These are phyloP conservation scores for Pachyrhynchus sulphureomaculatus DNA, from an alignment of 1,140 invertebrate species.

Conservation along the genomic window DNA sequence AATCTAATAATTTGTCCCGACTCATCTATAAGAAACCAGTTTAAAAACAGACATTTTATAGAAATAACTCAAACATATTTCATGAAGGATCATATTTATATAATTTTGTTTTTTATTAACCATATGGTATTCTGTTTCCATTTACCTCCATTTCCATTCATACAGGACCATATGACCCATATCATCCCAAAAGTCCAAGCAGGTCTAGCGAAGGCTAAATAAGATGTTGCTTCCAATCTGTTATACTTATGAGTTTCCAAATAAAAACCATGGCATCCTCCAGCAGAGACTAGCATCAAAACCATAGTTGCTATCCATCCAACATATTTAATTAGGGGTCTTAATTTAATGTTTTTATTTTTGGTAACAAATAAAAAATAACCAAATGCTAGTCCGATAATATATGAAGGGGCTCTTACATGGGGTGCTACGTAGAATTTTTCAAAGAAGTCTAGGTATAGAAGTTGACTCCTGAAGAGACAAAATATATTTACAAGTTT, in stretches of 20 bases:
- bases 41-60: too few species aligned
- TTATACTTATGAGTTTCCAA: constrained; percentile 31
- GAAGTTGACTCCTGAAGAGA: constrained; percentile 14
- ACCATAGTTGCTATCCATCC: constrained; percentile 17
- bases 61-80: too few species aligned
- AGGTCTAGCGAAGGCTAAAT: constrained; percentile 28
- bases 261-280: constrained; percentile 24
- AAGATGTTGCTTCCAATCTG: constrained; percentile 21
- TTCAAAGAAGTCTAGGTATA: constrained; percentile 22
- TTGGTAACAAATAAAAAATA: constrained; percentile 18
- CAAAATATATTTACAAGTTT: constrained; percentile 1
- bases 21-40: too few species aligned
- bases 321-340: not conserved
- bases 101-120: too few species aligned
- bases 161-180: constrained; percentile 34
- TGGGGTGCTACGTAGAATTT: constrained; percentile 28
- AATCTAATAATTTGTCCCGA: too few species aligned
- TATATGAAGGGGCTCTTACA: constrained; percentile 25
- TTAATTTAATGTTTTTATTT: constrained; percentile 22
- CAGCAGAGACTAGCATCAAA: constrained; percentile 12
- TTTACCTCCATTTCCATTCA: constrained; percentile 29
- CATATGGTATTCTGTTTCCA: too few species aligned
- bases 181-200: constrained; percentile 30
- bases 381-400: constrained; percentile 30
- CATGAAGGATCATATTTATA: too few species aligned